Evolutionary conservation across 2,113 vertebrate species (phyloP), one percentile per base, ranked within the genome.

Genomic region (Grantiella picta): DNA sequence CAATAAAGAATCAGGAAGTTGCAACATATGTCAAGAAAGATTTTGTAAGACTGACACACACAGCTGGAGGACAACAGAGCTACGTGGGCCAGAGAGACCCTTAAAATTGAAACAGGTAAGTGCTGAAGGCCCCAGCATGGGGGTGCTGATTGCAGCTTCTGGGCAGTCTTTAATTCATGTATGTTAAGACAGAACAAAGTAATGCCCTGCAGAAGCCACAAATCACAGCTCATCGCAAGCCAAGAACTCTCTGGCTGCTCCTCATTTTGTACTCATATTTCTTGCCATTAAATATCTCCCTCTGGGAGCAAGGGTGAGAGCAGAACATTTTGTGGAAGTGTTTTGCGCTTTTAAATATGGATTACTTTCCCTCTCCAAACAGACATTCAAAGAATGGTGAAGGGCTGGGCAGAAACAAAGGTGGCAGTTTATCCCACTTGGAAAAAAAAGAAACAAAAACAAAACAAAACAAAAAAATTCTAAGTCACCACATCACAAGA

Each of bases 401-500:
- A 95, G 86, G 95, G 77, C 92, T 96, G 94, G 92, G 96, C 91
- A 95, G 84, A 93, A 97, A 95, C 65, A 94, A 97, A 97, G 92
- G 97, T 82, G 92, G 97, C 97, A 96, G 84, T 97, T 98, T 97
- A 97, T 96, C 97, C 96, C 97, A 96, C 81, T 91, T 83, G 93
- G 82, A 93, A 65, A 33, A 10, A 45, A 92, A 54, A 29, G 91
- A 71, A 6, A 4, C 82, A 93, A 86, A 70, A 81, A 23, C n/a
- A 64, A 76, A 89, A 42, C 50, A 66, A 94, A 81, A 53, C 44
- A 70, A 33, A 94, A 96, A 54, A 94, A 76, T 59, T 92, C 95
- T 94, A 97, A 97, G 95, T 98, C 97, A 98, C 95, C 97, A 98
- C 96, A 97, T 97, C 97, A 98, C 98, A 96, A 98, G 96, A 98